Conservation (phyloP, 2,113 vertebrate genomes). For the Oryzias woworae region DNA sequence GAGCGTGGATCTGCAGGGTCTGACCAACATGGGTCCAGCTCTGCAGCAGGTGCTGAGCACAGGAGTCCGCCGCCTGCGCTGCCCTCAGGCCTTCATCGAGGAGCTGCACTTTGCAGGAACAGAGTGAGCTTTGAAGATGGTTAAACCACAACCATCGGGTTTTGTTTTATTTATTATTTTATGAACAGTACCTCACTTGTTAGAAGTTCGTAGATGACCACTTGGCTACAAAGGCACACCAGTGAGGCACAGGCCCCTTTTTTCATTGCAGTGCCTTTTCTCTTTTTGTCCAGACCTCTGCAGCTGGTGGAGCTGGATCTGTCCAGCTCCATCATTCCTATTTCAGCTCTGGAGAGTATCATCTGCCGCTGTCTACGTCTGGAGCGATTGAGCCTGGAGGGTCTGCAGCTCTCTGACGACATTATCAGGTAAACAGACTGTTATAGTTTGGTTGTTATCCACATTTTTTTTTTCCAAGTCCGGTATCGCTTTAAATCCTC, state of each 20-base stretch:
- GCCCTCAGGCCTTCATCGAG: constrained; percentile 83
- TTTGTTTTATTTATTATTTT: no score
- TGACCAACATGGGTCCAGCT: constrained; percentile 76
- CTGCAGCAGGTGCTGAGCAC: constrained; percentile 81
- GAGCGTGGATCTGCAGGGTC: constrained; percentile 85
- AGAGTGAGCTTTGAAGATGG: constrained; percentile 72
- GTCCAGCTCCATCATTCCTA: constrained; percentile 82
- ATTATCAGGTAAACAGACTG: constrained; percentile 78
- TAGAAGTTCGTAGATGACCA: no score
- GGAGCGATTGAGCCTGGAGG: constrained; percentile 87
- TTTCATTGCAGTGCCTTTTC: background rate
- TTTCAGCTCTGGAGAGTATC: constrained; percentile 76
- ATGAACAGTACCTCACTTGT: no score
- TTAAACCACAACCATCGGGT: no score
- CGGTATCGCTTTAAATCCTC: no score
- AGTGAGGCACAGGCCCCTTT: no score
- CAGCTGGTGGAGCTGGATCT: constrained; percentile 86
- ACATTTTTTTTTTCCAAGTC: no score
- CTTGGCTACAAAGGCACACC: no score
- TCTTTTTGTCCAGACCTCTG: constrained; percentile 71
- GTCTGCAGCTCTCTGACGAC: constrained; percentile 83
- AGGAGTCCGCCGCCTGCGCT: constrained; percentile 84
- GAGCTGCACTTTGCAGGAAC: constrained; percentile 72
- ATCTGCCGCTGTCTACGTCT: constrained; percentile 79
- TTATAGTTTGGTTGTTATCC: no score